Evolutionary conservation across 2,888 invertebrate genomes (phyloP).

Genomic region (Drosophila lutescens): DNA sequence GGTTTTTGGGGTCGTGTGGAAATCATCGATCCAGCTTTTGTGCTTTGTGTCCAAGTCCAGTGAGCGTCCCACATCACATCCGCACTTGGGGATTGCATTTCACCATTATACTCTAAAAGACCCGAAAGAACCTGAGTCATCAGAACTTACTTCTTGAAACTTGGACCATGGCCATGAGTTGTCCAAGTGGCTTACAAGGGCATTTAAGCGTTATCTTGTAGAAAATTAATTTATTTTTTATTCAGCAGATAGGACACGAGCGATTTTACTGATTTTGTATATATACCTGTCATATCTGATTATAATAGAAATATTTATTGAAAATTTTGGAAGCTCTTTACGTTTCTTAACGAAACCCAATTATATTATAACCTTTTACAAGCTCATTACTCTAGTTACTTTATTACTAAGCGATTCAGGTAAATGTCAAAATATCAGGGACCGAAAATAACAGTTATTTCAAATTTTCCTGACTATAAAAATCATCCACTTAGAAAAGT

Average conservation of each 20-base stretch:
- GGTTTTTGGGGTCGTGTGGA: slow-evolving; percentile 8
- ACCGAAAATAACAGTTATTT: too few relatives aligned
- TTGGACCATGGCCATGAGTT: slow-evolving; percentile 1
- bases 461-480: too few relatives aligned
- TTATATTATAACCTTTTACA: not conserved
- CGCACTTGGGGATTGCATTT: slow-evolving; percentile 19
- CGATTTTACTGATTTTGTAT: not conserved
- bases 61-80: slow-evolving; percentile 31
- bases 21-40: slow-evolving; percentile 24
- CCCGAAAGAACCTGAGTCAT: slow-evolving; percentile 10
- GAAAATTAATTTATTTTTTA: not conserved
- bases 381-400: too few relatives aligned
- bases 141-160: not conserved
- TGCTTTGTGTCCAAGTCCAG: slow-evolving; percentile 39
- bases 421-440: too few relatives aligned
- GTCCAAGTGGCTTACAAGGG: slow-evolving; percentile 14
- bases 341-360: not conserved
- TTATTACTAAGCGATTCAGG: too few relatives aligned
- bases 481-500: too few relatives aligned
- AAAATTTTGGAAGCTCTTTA: not conserved
- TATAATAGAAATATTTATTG: not conserved
- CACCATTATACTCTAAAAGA: slow-evolving; percentile 12
- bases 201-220: slow-evolving; percentile 10
- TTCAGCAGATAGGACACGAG: slow-evolving; percentile 1
- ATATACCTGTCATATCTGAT: not conserved